phyloP scores from a whole-genome alignment of 1,140 invertebrate species.

The Metaphire vulgaris region DNA sequence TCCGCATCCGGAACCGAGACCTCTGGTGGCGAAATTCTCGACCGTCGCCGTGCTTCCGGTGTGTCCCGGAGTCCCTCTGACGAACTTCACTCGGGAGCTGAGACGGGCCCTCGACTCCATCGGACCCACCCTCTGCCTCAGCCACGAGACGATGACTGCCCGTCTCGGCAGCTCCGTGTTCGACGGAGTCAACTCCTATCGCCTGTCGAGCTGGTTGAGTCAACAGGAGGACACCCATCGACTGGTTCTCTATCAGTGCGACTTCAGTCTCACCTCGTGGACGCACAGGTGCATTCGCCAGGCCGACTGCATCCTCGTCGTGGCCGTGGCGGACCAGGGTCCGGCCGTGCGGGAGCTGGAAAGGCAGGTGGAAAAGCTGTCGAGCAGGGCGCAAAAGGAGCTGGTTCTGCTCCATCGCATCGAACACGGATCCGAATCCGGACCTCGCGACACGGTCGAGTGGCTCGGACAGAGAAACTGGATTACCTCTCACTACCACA shows the following conservation, averaged over 20 bases:
- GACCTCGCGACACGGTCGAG: conserved; percentile 79
- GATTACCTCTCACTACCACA: conserved; percentile 96
- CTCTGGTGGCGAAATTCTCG: conserved; percentile 68
- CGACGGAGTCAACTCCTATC: conserved; percentile 62
- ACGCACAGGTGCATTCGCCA: conserved; percentile 93
- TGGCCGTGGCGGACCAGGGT: conserved; percentile 65
- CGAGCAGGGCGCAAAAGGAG: conserved; percentile 93
- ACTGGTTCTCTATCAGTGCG: conserved; percentile 92
- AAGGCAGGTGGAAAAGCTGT: conserved; percentile 69
- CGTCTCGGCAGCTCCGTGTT: conserved; percentile 75
- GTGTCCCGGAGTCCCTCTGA: conserved; percentile 88
- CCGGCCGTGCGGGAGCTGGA: conserved; percentile 5
- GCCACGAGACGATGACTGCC: conserved; percentile 79
- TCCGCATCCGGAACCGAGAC: background rate
- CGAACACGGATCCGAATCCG: conserved; percentile 57
- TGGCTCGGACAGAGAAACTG: conserved; percentile 95
- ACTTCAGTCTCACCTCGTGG: conserved; percentile 81
- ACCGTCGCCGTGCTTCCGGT: conserved; percentile 93
- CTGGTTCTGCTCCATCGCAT: conserved; percentile 86
- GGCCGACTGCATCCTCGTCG: conserved; percentile 94
- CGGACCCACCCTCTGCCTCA: conserved; percentile 70
- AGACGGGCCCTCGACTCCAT: conserved; percentile 74
- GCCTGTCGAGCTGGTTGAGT: conserved; percentile 92
- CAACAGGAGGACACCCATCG: conserved; percentile 95
- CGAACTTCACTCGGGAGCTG: conserved; percentile 91